A percentile compares a stretch with the other conserved stretches of the same genome.
These are phyloP conservation scores for Troides helena DNA, from an alignment of 2,888 invertebrate genomes.

Conservation along the genomic window DNA sequence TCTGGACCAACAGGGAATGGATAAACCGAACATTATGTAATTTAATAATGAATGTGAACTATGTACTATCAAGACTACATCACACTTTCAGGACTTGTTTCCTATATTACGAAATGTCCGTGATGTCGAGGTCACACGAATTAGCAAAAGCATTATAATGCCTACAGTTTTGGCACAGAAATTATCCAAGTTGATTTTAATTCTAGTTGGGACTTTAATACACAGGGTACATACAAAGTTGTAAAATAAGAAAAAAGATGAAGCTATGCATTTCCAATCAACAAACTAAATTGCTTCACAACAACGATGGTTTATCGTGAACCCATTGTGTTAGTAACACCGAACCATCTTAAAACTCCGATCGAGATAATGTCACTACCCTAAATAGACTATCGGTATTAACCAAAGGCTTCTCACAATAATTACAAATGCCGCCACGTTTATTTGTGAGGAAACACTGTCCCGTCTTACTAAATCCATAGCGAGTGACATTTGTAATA, in stretches of 20 bases:
- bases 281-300: constrained; percentile 16
- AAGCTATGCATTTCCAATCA: constrained; percentile 12
- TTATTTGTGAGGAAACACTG: constrained; percentile 5
- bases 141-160: no score
- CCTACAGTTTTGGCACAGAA: no score
- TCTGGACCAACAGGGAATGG: no score
- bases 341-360: constrained; percentile 6
- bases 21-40: no score
- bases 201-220: no score
- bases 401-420: constrained; percentile 8
- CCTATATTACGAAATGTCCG: no score
- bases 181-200: no score
- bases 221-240: no score
- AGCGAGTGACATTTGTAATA: neutral
- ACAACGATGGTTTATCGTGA: constrained; percentile 14
- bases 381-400: constrained; percentile 18
- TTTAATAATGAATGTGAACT: no score
- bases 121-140: no score
- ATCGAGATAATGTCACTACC: constrained; percentile 26
- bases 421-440: constrained; percentile 19
- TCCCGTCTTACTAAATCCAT: constrained; percentile 1
- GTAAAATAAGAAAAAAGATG: constrained; percentile 3
- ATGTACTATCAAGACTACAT: no score
- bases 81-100: no score
- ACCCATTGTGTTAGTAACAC: constrained; percentile 10